Evolutionary conservation across 2,113 vertebrate species (phyloP), one percentile per base, ranked within the genome.

Genomic region (Rhodinocichla rosea): DNA sequence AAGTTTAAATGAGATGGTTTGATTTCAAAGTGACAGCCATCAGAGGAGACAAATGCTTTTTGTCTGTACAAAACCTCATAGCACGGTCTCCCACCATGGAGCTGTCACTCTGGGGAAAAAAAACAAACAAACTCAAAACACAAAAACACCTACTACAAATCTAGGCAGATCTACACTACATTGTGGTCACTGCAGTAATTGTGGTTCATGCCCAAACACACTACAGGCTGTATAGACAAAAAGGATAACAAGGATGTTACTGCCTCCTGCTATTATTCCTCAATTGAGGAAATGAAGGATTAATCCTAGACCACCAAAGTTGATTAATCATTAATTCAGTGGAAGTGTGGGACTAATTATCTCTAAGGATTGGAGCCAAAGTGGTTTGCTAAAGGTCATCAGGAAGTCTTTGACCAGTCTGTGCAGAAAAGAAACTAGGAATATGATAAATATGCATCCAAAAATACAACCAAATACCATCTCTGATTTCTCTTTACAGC

Each of bases 221-320:
- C 32, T 33, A 60, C 16, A 93, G 37, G 13, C 13, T 57, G 11
- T 15, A 56, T 2, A 69, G 65, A 55, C 23, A 53, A 64, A 87
- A 84, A 76, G 3, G 11, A 11, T 59, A 47, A 76, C 47, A n/a
- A 49, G 10, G 37, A 57, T 33, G 13, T 76, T 85, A 76, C 6
- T 92, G 45, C 18, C 33, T 84, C 82, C 57, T 90, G 85, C 55
- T 56, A 73, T 92, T 92, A 74, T 35, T 91, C 71, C 42, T 91
- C 85, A 90, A 8, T 10, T 94, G 75, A 94, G 67, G 85, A 97
- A 92, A 94, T 80, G 45, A 95, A 94, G 59, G 28, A 93, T 79
- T 93, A 91, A 85, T 80, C 79, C 50, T 80, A 83, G 75, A 90
- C 63, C n/a, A 57, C 70, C 85, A 77, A 87, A 93, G n/a, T 1